Evolutionary conservation across 2,797 vertebrate genomes (phyloP).

Genomic region (Cuniculus paca): DNA sequence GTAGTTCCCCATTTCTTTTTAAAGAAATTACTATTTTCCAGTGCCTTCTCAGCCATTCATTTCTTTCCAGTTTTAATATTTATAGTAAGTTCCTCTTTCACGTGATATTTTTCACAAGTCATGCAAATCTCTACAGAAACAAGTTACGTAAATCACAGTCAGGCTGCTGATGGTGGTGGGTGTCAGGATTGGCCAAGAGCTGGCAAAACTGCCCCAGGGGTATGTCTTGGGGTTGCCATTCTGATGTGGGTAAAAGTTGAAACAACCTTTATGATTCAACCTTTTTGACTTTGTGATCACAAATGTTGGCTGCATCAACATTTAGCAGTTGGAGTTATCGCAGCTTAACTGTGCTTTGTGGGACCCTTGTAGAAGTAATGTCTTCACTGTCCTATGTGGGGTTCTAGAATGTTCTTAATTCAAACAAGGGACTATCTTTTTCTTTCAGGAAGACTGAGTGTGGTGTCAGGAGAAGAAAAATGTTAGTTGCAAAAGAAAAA

Average conservation of each 20-base stretch:
- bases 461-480: slow-evolving; percentile 31
- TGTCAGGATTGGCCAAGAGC: slow-evolving; percentile 81
- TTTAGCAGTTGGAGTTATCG: not conserved
- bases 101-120: slow-evolving; percentile 78
- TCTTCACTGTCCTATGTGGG: slow-evolving; percentile 66
- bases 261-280: slow-evolving; percentile 36
- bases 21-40: slow-evolving; percentile 16
- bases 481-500: slow-evolving; percentile 51
- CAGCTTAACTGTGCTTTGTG: not conserved
- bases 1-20: slow-evolving; percentile 57
- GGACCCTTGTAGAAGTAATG: not conserved
- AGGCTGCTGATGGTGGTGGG: slow-evolving; percentile 79
- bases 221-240: slow-evolving; percentile 66
- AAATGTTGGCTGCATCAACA: not conserved
- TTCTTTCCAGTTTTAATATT: slow-evolving; percentile 68
- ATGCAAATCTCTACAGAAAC: slow-evolving; percentile 78
- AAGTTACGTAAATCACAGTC: slow-evolving; percentile 44
- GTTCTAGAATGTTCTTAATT: slow-evolving; percentile 72
- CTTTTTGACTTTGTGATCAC: not conserved
- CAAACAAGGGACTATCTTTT: slow-evolving; percentile 62
- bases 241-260: slow-evolving; percentile 78
- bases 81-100: slow-evolving; percentile 78
- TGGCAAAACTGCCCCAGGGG: slow-evolving; percentile 68
- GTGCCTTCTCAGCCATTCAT: slow-evolving; percentile 3
- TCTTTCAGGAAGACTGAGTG: slow-evolving; percentile 17